A percentile compares a stretch with the other conserved stretches of the same genome.
Evolutionary conservation across 2,113 vertebrate species (phyloP).

Genomic region (Podocnemis expansa): DNA sequence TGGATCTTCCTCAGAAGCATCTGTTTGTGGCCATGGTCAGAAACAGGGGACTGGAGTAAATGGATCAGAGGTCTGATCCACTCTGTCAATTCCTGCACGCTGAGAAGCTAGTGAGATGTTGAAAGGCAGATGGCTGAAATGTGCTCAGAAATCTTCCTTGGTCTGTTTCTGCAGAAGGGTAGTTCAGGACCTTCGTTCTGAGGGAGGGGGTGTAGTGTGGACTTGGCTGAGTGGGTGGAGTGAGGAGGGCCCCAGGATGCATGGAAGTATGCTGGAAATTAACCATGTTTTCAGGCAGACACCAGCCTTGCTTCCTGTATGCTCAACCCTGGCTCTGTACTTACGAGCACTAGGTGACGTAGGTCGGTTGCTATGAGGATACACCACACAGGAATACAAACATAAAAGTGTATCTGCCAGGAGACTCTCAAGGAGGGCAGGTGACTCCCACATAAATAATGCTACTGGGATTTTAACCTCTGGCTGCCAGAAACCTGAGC

Average conservation of each 20-base stretch:
- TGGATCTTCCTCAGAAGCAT: neutral
- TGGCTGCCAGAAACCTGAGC: neutral
- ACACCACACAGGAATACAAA: neutral
- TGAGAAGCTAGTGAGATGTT: rapidly evolving
- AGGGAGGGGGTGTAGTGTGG: neutral
- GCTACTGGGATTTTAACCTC: neutral
- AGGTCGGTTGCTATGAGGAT: neutral
- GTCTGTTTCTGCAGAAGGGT: neutral
- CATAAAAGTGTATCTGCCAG: neutral
- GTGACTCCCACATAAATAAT: neutral
- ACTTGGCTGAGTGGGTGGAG: neutral
- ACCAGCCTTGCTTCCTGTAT: neutral
- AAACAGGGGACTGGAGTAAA: neutral
- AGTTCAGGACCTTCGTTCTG: neutral
- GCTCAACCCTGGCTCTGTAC: neutral
- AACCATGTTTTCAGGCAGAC: neutral
- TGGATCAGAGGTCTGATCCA: neutral
- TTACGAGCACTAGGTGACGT: neutral
- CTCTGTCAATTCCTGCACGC: neutral
- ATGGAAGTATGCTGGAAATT: neutral
- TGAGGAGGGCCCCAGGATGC: neutral
- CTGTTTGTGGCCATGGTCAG: neutral
- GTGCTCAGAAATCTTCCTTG: neutral
- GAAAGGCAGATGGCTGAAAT: neutral
- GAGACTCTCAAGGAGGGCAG: neutral